Base-by-base conservation (phyloP, 2,113 vertebrate genomes). In the Callithrix jacchus region DNA sequence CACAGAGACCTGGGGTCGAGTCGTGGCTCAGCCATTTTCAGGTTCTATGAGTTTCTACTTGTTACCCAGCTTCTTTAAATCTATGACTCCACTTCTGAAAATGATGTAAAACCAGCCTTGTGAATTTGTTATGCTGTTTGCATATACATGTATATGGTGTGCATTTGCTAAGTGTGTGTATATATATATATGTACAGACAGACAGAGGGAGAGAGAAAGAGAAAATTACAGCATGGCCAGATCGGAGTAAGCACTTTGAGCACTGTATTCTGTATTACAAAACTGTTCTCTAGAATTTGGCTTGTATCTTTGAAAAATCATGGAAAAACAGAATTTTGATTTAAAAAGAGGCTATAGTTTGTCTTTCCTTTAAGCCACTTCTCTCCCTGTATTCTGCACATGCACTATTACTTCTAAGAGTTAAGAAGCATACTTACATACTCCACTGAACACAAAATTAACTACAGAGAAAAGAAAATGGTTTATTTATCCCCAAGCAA, bases 381-480 rank as follows among this genome's bases (percentile, higher is more conserved):
- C 37, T 95, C 45, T 94, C 37, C 54, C 20, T 77, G 9, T 52
- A 58, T 87, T 91, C 93, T 96, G 61, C n/a, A 76, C 64, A 68
- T 47, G 49, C 25, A 87, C 35, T 92, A 27, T 90, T 91, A 96
- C 94, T 95, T 96, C 93, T 70, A 71, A 93, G 91, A 83, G 86
- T 96, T 96, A 96, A 83, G 93, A 97, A 73, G 93, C 20, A 87
- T 87, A 74, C 74, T 96, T 97, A 96, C 68, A 97, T 95, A 96
- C 88, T 96, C 49, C 91, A 94, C 85, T 96, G 94, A 95, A 96
- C 96, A 97, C 91, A 94, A 96, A 97, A 97, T 96, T 97, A 96
- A 97, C 93, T 85, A 96, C 76, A 97, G 89, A 95, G 91, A 90
- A 95, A 18, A 93, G 93, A 95, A 97, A 97, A 96, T 95, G 88